Percentiles rank a stretch among this genome's conserved stretches.
These are phyloP conservation scores for Eulemur albifrons DNA, from an alignment of 2,797 vertebrate species.

Conservation along the genomic window DNA sequence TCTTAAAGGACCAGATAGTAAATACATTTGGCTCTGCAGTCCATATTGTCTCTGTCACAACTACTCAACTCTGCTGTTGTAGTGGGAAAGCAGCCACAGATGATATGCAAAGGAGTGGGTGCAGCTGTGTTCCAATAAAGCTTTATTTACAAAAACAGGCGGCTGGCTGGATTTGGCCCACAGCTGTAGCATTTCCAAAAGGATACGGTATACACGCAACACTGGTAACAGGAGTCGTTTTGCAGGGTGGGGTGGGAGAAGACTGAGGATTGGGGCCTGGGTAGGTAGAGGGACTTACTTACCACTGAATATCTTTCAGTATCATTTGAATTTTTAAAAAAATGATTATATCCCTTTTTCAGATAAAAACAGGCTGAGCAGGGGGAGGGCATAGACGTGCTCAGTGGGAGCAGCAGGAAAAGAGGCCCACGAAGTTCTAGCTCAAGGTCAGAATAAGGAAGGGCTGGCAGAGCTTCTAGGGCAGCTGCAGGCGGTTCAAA, in stretches of 20 bases:
- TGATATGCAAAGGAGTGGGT: not conserved
- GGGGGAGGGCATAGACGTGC: not conserved
- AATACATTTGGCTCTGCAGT: not conserved
- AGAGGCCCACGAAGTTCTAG: not conserved
- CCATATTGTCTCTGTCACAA: not conserved
- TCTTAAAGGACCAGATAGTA: not conserved
- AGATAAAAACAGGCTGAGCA: not conserved
- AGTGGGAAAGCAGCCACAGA: not conserved
- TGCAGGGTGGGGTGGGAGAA: not conserved
- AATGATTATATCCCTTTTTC: not conserved
- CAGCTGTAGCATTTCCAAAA: not conserved
- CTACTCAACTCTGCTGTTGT: not conserved
- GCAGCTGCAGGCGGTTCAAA: not conserved
- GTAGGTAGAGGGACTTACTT: not conserved
- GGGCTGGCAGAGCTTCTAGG: not conserved
- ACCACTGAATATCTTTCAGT: not conserved
- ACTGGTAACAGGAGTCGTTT: not conserved
- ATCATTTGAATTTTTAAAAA: not conserved
- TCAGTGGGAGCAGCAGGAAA: not conserved
- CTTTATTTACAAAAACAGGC: constrained; percentile 7
- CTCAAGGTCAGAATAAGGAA: not conserved
- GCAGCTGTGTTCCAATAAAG: not conserved
- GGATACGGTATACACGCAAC: not conserved
- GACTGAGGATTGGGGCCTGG: not conserved
- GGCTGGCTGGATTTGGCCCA: not conserved